Base-by-base conservation (phyloP, 2,888 invertebrate genomes). In the Blera fallax region DNA sequence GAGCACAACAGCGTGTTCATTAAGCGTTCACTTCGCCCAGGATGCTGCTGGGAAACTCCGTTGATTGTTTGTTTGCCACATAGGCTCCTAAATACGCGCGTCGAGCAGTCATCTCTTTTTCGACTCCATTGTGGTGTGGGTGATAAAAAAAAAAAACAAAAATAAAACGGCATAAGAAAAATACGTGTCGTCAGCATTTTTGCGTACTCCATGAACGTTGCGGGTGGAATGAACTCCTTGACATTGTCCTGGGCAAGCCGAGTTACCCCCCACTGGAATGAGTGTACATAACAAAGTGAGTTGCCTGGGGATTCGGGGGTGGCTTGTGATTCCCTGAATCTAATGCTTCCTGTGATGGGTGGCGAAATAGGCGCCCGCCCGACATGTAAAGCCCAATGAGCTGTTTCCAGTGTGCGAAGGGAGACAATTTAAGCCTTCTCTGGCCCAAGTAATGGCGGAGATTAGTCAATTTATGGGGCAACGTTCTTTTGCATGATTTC, bases 401-500 rank as follows among this genome's bases (percentile, higher is more conserved):
- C 62, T 79, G 79, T 54, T 56, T 56, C 54, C 62, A 52, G 60
- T 37, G 37, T 45, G 27, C 32, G 62, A 74, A 56, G 60, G 60
- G 54, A 69, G 76, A 81, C 85, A 77, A 56, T 72, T 60, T 77
- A 77, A 85, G 81, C 85, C 80, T 77, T 74, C 65, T 58, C 69
- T 40, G 81, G 70, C 48, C 65, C 18, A 65, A 85, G 76, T 85
- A 76, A 81, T 81, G 64, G 58, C 18, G 67, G 85, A 81, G 81
- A 85, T 85, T 85, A 85, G 76, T 64, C 85, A 85, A 81, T 85
- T 85, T 85, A 85, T 85, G 60, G 81, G 56, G 81, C 81, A 85
- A 48, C 77, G 81, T 85, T 85, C 81, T 80, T 81, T 76, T 76
- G 67, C 65, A 67, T 65, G 64, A 81, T 62, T 85, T 76, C 85